phyloP scores from a whole-genome alignment of 1,140 invertebrate genomes.

The Aphaenogaster rudis region DNA sequence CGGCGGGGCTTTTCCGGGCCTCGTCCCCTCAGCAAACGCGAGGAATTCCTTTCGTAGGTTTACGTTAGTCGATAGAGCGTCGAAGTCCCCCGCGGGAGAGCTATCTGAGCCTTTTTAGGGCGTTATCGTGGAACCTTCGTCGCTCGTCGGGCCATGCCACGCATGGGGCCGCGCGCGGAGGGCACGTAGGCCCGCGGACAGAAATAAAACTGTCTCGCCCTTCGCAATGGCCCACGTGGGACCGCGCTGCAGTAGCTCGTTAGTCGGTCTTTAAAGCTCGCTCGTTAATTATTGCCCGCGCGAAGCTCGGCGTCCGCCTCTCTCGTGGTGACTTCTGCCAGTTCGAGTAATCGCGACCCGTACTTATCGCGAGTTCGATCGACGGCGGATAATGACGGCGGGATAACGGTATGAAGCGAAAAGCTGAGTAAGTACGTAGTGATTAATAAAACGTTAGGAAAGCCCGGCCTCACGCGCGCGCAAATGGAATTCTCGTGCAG shows the following conservation, averaged over 20 bases:
- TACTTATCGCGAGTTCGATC: constrained; percentile 20
- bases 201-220: constrained; percentile 75
- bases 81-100: constrained; percentile 29
- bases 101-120: constrained; percentile 47
- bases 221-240: constrained; percentile 63
- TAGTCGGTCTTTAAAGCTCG: constrained; percentile 42
- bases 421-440: constrained; percentile 68
- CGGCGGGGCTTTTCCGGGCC: background rate
- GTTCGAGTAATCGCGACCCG: background rate
- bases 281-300: constrained; percentile 54
- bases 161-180: constrained; percentile 71
- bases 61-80: constrained; percentile 37
- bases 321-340: constrained; percentile 19
- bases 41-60: constrained; percentile 34
- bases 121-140: constrained; percentile 56
- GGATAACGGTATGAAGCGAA: constrained; percentile 67
- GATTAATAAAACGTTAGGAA: constrained; percentile 43
- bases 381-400: constrained; percentile 61
- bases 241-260: constrained; percentile 13
- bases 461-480: background rate
- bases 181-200: constrained; percentile 62
- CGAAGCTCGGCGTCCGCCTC: constrained; percentile 19
- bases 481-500: constrained; percentile 11
- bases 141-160: constrained; percentile 41
- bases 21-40: background rate